Base-by-base conservation (phyloP, 1,140 invertebrate species). In the Hesperophylax magnus region DNA sequence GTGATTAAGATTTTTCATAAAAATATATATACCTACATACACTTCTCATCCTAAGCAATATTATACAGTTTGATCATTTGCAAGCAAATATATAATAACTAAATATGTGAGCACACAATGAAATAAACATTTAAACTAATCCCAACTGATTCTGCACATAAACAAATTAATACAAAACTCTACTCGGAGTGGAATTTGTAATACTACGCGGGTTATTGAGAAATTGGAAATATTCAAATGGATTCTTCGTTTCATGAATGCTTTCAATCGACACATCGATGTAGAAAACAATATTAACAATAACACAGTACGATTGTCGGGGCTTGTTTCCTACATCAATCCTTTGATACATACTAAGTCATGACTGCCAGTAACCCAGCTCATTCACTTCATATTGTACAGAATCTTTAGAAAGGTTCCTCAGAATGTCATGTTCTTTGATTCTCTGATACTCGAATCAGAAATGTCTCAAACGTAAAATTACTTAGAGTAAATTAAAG, bases 1-100 rank as follows among this genome's bases (percentile, higher is more conserved):
- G 27, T 75, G 58, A 75, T 54, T 75, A 75, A 56, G 71, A 75
- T 56, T 75, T 67, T 58, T 31, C 54, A 18, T 75, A 71, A 75
- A 75, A 75, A 56, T 56, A 75, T 75, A 75, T 75, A 27, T 54
- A 74, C n/a, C 56, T 24, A 31, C 17, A 39, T 34, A 67, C 11
- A 27, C 63, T 67, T 17, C n/a, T 31, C 63, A 61, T 61, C 20
- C 9, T 20, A 18, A 22, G 58, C n/a, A 31, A 67, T 72, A 72
- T 52, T 22, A 72, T 22, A 47, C 24, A 53, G 39, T 47, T 72
- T 72, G 69, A 52, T 72, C 69, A 53, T 72, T 22, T 1, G n/a
- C n/a, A n/a, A n/a, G n/a, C 7, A 11, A 65, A 24, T 22, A 47
- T 22, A 72, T 67, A 8, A 31, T 34, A 52, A 72, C 20, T 52